Base-by-base conservation (phyloP, 2,888 invertebrate genomes). In the Drosophila peninsularis region DNA sequence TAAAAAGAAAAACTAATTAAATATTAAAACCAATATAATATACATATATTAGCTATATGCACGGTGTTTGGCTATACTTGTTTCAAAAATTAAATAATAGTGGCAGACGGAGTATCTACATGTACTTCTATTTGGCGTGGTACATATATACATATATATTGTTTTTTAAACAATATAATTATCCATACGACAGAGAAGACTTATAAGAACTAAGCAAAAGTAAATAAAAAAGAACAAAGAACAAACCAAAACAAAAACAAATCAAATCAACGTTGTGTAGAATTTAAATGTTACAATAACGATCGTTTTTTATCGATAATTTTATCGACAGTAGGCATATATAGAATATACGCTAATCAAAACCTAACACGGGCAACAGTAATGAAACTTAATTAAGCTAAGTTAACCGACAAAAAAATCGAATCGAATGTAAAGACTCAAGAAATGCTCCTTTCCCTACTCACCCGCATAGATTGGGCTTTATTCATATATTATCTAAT, bases 181-280 rank as follows among this genome's bases (percentile, higher is more conserved):
- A 75, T 50, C 45, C 45, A 65, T 54, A 75, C 70, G 77, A 73
- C 69, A 79, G 83, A 83, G 80, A 82, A 82, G 88, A 82, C 82
- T 82, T 82, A 86, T 88, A 80, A 62, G 45, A 62, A 67, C 56
- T 82, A 82, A 88, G 88, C 71, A 39, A 21, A 21, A 42, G 5
- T 11, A 3, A 36, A n/a, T n/a, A 44, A 11, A 13, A 10, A 53
- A n/a, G 61, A 3, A 36, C 27, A 13, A 13, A 13, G n/a, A n/a
- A n/a, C n/a, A n/a, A n/a, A n/a, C n/a, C n/a, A 53, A 14, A 63
- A 41, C 24, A 63, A 62, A 50, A 55, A 62, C n/a, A 55, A 69
- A 66, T 58, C 60, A 80, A 83, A 82, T 87, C 66, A 80, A 83
- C 87, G 82, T 87, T 84, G 78, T 87, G 78, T 87, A 82, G 84